Evolutionary conservation across 2,113 vertebrate genomes (phyloP), one percentile per base, ranked within the genome.

Genomic region (Mastomys coucha): DNA sequence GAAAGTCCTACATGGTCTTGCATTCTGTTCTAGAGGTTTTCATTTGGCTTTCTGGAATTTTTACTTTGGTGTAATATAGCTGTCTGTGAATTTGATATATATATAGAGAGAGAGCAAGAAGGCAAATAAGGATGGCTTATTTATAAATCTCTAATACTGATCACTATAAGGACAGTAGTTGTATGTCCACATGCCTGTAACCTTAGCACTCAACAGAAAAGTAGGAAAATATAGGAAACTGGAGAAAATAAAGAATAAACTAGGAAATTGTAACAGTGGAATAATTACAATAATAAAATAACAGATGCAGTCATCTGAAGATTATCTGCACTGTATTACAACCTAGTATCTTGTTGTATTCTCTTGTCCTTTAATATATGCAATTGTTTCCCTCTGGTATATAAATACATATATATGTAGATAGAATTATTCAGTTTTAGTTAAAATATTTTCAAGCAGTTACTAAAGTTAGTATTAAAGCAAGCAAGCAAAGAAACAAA

Each of bases 21-120:
- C 45, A 86, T 76, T 91, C 12, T 96, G 24, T 90, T 91, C 24
- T 93, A 28, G 12, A 81, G 91, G 72, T 76, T 88, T 96, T 81
- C 26, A 78, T 70, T 70, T 58, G 85, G 6, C 4, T 95, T 93
- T 89, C 73, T 77, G 78, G 95, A 56, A 3, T 14, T 20, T 51
- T 81, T 81, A 36, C 67, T 33, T 13, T 80, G 69, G 58, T 69
- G 33, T 92, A 70, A 90, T 91, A 9, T 93, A 6, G 31, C 76
- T 51, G 19, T n/a, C 51, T 96, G 19, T 94, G 53, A 85, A 89
- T 93, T 84, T 76, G 42, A 94, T n/a, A 81, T 16, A 81, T 16
- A 5, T 45, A 31, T 80, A 45, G 70, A 60, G 78, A 84, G 72
- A 86, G 96, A 90, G 76, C 8, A 85, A 90, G 78, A 81, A 77